Conservation (phyloP, 2,113 vertebrate genomes). For the Amblyopsis rosae region DNA sequence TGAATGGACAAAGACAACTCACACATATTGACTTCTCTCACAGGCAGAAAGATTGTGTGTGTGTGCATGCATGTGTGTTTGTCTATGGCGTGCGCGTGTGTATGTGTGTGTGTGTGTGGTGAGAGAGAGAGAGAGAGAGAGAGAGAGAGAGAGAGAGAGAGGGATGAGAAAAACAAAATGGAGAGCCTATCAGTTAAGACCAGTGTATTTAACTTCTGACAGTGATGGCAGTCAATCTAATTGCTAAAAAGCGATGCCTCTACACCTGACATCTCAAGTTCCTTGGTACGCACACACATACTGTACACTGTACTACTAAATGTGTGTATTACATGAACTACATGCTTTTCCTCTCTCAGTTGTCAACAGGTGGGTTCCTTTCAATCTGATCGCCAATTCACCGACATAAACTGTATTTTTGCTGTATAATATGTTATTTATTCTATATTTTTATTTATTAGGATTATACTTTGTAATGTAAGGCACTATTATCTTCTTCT, state of each 20-base stretch:
- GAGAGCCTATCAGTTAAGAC: no score
- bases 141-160: constrained; percentile 11
- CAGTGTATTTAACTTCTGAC: constrained; percentile 41
- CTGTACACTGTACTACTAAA: no score
- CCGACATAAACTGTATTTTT: no score
- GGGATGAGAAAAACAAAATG: not conserved
- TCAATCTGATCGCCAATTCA: no score
- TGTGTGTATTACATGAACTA: no score
- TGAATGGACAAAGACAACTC: constrained; percentile 45
- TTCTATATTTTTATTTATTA: no score
- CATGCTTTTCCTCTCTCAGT: no score
- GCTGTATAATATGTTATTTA: no score
- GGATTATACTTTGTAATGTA: no score
- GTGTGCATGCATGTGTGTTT: constrained; percentile 1
- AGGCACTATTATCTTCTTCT: no score
- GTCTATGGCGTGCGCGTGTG: constrained; percentile 21
- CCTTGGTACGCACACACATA: constrained; percentile 17
- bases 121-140: no score
- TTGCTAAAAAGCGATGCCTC: constrained; percentile 16
- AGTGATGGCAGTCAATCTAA: constrained; percentile 34
- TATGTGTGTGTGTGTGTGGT: constrained; percentile 15
- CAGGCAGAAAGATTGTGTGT: constrained; percentile 40
- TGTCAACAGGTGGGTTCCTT: no score
- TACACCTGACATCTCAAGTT: not conserved
- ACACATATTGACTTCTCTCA: constrained; percentile 73